These are phyloP conservation scores for Spea multiplicata DNA, from an alignment of 2,113 vertebrate genomes.

Conservation along the genomic window DNA sequence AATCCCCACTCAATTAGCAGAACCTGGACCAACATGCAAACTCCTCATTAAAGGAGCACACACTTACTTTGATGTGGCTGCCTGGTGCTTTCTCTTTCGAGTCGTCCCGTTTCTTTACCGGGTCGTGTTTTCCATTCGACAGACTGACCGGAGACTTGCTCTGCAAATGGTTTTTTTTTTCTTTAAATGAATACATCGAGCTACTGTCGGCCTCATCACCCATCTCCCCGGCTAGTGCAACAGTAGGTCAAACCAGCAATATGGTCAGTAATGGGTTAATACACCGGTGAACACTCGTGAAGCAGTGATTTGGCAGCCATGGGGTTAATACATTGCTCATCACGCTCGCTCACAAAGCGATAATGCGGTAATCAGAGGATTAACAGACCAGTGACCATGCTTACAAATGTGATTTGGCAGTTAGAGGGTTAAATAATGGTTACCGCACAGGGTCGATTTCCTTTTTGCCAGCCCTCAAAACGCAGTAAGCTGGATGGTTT, in stretches of 20 bases:
- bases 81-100: not conserved
- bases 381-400: not conserved
- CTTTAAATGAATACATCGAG: not conserved
- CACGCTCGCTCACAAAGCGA: too few species aligned
- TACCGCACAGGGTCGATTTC: too few species aligned
- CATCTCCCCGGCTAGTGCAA: too few species aligned
- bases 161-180: slow-evolving; percentile 3
- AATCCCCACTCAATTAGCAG: not conserved
- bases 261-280: not conserved
- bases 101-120: not conserved
- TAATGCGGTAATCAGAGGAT: too few species aligned
- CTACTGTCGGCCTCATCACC: too few species aligned
- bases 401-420: not conserved
- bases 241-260: not conserved
- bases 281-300: not conserved
- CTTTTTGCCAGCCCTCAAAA: too few species aligned
- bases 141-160: not conserved
- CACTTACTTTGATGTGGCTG: slow-evolving; percentile 22
- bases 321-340: not conserved
- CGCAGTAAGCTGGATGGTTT: too few species aligned
- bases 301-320: not conserved
- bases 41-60: not conserved
- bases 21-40: not conserved
- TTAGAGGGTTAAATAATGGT: not conserved
- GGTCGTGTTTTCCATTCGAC: slow-evolving; percentile 15